phyloP scores from a whole-genome alignment of 2,888 invertebrate species.

The Busseola fusca region DNA sequence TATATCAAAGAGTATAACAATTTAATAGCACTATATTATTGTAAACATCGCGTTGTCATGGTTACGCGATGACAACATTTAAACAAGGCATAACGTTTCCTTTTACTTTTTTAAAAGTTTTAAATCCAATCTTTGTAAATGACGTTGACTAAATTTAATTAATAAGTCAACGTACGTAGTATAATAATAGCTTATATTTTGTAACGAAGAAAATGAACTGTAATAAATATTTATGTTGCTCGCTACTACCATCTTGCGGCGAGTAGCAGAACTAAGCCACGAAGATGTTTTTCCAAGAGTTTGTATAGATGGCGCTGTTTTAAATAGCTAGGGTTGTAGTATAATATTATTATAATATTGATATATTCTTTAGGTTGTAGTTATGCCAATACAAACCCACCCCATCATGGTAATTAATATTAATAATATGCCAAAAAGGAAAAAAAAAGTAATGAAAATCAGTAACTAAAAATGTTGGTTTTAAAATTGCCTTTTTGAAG shows the following conservation, averaged over 20 bases:
- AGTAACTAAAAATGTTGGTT: neutral
- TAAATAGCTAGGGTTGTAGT: no score
- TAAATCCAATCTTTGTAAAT: no score
- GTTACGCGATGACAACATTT: constrained; percentile 16
- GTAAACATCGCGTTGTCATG: constrained; percentile 36
- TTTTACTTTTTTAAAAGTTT: neutral
- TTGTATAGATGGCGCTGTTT: constrained; percentile 37
- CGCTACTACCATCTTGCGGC: constrained; percentile 35
- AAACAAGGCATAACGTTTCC: neutral
- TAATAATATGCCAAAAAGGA: neutral
- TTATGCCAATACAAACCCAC: neutral
- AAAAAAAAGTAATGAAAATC: neutral
- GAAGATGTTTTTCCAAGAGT: rapidly evolving
- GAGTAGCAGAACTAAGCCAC: constrained; percentile 53
- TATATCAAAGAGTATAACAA: no score
- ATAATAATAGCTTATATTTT: neutral
- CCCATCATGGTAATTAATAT: neutral
- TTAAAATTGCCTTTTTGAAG: no score
- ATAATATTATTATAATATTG: no score
- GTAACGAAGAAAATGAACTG: no score
- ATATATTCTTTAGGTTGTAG: no score
- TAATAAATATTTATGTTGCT: neutral
- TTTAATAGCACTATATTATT: no score
- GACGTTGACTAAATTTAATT: neutral
- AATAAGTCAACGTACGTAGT: neutral